Base-by-base conservation (phyloP, 1,140 invertebrate genomes). In the Parasteatoda tepidariorum region DNA sequence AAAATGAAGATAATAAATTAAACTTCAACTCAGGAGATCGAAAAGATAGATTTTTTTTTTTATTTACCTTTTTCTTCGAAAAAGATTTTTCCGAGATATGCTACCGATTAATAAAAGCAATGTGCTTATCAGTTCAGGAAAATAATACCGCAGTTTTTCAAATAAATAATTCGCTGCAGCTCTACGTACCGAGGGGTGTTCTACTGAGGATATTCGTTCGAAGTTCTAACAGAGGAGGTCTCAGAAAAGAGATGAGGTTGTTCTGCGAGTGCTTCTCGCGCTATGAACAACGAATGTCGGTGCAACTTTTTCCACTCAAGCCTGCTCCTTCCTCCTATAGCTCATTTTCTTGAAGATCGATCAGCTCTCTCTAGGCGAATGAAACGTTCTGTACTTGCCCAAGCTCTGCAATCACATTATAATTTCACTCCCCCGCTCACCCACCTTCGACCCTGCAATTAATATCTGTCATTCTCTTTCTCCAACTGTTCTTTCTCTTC, bases 331-430 rank as follows among this genome's bases (percentile, higher is more conserved):
- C 30, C 70, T 59, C 84, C 74, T 66, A 78, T 79, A 79, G 78
- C 84, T 85, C 78, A 83, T 83, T 85, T 83, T 85, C 84, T 85
- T 83, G 26, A 67, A 66, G 71, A 85, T 85, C 84, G 84, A 85
- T 85, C 74, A 57, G 38, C n/a, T n/a, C n/a, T 75, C 55, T 75
- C 62, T 34, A 33, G 78, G 84, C 84, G 84, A 85, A 85, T 85
- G 81, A 79, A 79, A 84, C 84, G 84, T 79, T 82, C 75, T 66
- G 84, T 67, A 76, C 83, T 76, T 76, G 70, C 62, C 83, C 64
- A 70, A 61, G 71, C 83, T 74, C 83, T 73, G 73, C 83, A 84
- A 84, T 70, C 84, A 82, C 76, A 84, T 84, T 84, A 84, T 84
- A 84, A 84, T 84, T 84, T 84, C 84, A 66, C 54, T 61, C 75